A percentile compares a stretch with the other conserved stretches of the same genome.
Evolutionary conservation across 1,140 invertebrate genomes (phyloP).

Genomic region (Platyscapa corneri): DNA sequence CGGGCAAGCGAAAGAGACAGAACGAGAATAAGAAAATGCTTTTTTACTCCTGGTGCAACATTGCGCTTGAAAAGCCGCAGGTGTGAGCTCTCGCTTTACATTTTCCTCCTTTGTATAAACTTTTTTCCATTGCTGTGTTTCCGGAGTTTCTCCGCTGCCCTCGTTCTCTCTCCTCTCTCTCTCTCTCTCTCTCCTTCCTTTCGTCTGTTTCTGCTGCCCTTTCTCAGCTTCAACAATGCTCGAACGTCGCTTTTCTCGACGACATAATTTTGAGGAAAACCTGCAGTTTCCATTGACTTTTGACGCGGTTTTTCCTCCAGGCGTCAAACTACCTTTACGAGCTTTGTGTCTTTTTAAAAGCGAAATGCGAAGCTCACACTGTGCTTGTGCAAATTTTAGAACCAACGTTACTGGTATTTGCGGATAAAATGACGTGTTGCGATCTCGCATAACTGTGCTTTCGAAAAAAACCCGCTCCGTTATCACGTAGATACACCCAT

Average conservation of each 20-base stretch:
- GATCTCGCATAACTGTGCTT: too few relatives aligned
- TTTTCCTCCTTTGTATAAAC: constrained; percentile 18
- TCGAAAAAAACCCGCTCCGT: too few relatives aligned
- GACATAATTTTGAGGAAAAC: constrained; percentile 29
- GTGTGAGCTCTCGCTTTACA: constrained; percentile 35
- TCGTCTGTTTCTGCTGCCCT: neutral
- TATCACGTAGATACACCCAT: too few relatives aligned
- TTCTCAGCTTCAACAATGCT: neutral
- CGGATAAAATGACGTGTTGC: too few relatives aligned
- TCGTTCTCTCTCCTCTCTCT: neutral
- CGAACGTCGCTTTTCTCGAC: neutral
- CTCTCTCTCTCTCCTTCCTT: neutral
- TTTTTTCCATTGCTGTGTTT: constrained; percentile 17
- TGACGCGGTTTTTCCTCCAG: neutral
- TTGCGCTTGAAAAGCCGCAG: constrained; percentile 34
- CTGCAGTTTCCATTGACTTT: constrained; percentile 14
- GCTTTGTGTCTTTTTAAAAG: too few relatives aligned
- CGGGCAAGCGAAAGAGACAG: neutral
- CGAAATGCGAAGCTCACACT: too few relatives aligned
- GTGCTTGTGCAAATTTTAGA: too few relatives aligned
- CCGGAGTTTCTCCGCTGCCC: neutral
- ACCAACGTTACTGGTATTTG: too few relatives aligned
- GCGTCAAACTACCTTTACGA: neutral
- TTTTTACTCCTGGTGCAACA: neutral
- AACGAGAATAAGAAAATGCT: constrained; percentile 12